Base-by-base conservation (phyloP, 2,888 invertebrate genomes). In the Parapristionchus giblindavisi region DNA sequence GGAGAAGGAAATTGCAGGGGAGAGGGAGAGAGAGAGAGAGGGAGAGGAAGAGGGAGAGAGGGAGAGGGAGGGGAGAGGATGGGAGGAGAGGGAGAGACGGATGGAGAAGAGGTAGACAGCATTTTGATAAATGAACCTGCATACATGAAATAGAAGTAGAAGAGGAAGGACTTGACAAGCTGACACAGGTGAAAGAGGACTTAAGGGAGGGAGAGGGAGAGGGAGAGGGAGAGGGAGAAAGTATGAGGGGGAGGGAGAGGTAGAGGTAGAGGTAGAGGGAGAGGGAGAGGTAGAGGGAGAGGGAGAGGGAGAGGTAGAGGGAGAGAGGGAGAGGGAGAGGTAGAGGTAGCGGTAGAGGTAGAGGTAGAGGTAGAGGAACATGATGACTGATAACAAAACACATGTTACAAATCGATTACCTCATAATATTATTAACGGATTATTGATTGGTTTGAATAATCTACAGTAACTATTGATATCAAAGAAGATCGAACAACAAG, bases 221-320 rank as follows among this genome's bases (percentile, higher is more conserved):
- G 14, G 17, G n/a, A 24, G 60, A 24, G 11, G 1, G 66, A 6
- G 52, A 51, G 40, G 51, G n/a, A 17, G 51, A 51, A 34, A 66
- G 66, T 1, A 3, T 14, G 36, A 34, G 5, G 34, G 32, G 36
- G 11, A 38, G 40, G n/a, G 38, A 17, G 27, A 24, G 32, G 32
- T 29, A 24, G 60, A 24, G 6, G 5, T 29, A 65, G 65, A 43
- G 5, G 48, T 40, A 51, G 27, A 68, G 24, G 68, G 38, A 29
- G 34, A 40, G 65, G 65, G n/a, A 51, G 29, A 36, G 51, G 27
- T 11, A 21, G 34, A 27, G 29, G 43, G 17, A 66, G 32, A 32
- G 65, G 52, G 36, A 36, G 68, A 36, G 52, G 38, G 36, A 36
- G 34, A 48, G 51, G 68, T 52, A 36, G 32, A 21, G 32, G 24